A percentile compares a stretch with the other conserved stretches of the same genome.
Conservation (phyloP, 2,113 vertebrate species). For the Lichenostomus cassidix region DNA sequence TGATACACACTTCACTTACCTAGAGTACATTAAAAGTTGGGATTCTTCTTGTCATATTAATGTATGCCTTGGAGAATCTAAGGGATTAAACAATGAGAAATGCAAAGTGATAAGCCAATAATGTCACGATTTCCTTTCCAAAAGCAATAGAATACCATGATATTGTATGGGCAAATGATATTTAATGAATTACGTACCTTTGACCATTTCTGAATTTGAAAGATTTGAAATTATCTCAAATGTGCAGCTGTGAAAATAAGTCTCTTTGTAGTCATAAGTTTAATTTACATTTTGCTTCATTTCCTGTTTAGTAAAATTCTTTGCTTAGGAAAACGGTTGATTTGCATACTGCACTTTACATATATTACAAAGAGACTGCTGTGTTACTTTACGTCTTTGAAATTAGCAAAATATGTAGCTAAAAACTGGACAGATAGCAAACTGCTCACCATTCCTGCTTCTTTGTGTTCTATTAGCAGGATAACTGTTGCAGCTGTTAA, state of each 20-base stretch:
- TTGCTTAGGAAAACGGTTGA: not conserved
- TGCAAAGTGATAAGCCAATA: not conserved
- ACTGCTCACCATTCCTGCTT: not conserved
- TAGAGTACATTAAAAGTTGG: not conserved
- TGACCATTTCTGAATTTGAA: not conserved
- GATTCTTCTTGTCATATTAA: not conserved
- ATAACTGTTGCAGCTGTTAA: not conserved
- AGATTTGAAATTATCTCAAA: not conserved
- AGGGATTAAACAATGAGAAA: not conserved
- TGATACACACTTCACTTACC: not conserved
- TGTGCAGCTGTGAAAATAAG: not conserved
- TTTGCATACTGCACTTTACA: conserved; percentile 5
- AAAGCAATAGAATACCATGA: not conserved
- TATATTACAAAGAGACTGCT: not conserved
- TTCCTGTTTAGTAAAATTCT: conserved; percentile 40
- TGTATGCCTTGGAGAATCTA: not conserved
- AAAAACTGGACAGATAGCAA: not conserved
- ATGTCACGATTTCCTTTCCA: not conserved
- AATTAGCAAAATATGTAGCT: not conserved
- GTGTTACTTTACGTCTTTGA: conserved; percentile 15
- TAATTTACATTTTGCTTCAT: conserved; percentile 38
- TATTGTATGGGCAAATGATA: not conserved
- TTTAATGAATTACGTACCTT: not conserved
- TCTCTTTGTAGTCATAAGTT: conserved; percentile 1
- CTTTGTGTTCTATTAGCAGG: not conserved